Percentiles rank a stretch among this genome's conserved stretches.
Conservation (phyloP, 2,888 invertebrate genomes). For the Lasioglossum leucozonium region DNA sequence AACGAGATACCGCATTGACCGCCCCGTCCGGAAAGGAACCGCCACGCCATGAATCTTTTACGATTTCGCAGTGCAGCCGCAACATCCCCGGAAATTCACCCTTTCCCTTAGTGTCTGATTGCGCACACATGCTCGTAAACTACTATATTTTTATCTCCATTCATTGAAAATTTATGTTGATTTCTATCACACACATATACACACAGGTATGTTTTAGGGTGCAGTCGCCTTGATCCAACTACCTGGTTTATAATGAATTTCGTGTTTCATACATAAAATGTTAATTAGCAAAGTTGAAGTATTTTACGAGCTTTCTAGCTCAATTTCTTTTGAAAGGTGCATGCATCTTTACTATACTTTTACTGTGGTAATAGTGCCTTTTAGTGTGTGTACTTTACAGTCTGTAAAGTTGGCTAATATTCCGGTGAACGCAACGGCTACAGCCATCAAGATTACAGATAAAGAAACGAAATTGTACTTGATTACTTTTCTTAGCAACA, state of each 20-base stretch:
- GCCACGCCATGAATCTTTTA: conserved; percentile 49
- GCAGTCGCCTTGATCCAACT: too few relatives aligned
- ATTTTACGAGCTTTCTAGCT: not conserved
- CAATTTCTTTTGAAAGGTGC: not conserved
- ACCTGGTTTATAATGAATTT: too few relatives aligned
- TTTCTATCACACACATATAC: not conserved
- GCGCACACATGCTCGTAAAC: not conserved
- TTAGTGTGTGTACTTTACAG: not conserved
- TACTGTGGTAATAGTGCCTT: not conserved
- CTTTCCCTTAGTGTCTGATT: conserved; percentile 7
- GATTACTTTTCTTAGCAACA: not conserved
- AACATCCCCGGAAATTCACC: conserved; percentile 26
- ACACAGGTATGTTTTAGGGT: too few relatives aligned
- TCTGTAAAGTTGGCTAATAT: not conserved
- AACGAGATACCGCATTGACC: conserved; percentile 26
- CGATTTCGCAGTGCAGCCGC: conserved; percentile 39
- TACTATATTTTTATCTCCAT: not conserved
- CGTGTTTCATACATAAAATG: not conserved
- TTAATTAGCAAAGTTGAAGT: not conserved
- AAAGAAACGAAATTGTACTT: not conserved
- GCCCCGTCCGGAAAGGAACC: conserved; percentile 29
- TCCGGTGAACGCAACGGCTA: not conserved
- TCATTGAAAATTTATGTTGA: not conserved
- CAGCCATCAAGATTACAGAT: not conserved
- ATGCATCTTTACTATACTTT: not conserved